Percentiles rank a stretch among this genome's conserved stretches.
Conservation (phyloP, 2,113 vertebrate species). For the Eulemur macaco region DNA sequence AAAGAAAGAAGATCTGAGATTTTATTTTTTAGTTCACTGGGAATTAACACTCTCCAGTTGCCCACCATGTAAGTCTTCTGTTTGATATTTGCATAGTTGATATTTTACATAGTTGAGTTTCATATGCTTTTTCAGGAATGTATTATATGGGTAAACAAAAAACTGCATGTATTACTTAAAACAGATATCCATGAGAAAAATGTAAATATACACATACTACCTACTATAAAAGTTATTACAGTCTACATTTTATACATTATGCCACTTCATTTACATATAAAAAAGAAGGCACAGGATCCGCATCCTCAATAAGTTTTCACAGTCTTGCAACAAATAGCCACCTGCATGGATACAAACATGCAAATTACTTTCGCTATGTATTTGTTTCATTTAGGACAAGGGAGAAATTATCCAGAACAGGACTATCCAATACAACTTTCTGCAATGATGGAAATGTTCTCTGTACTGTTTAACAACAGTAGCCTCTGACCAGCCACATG, state of each 20-base stretch:
- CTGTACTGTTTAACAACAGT: neutral
- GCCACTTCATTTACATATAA: neutral
- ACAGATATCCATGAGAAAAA: neutral
- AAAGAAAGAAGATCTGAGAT: neutral
- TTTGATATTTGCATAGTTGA: neutral
- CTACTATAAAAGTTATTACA: neutral
- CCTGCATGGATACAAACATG: neutral
- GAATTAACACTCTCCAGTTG: neutral
- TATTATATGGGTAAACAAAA: neutral
- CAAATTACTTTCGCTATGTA: neutral
- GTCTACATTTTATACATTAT: neutral
- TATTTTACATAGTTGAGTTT: neutral
- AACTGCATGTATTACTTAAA: neutral
- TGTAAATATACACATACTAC: neutral
- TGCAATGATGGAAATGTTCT: neutral
- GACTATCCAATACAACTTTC: neutral
- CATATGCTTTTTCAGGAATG: neutral
- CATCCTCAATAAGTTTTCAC: neutral
- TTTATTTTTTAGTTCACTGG: constrained; percentile 31
- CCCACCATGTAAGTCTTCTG: neutral
- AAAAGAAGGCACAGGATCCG: neutral
- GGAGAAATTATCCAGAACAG: neutral
- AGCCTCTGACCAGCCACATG: neutral
- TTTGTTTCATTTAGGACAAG: constrained; percentile 6
- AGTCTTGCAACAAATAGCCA: neutral